Conservation (phyloP, 2,113 vertebrate species). For the Mus pahari region DNA sequence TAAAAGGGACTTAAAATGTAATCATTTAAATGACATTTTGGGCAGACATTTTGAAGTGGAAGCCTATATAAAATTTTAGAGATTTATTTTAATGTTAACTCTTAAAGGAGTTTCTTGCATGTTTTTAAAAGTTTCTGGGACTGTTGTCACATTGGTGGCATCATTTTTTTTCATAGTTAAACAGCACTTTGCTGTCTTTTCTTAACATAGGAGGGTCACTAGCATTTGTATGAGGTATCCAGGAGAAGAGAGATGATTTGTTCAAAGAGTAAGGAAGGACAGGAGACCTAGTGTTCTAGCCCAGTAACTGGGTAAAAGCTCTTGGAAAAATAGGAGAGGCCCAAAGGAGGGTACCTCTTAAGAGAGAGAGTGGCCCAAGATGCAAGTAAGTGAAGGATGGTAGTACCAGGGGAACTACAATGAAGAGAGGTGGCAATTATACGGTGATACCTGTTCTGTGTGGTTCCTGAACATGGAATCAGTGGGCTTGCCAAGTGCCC, state of each 20-base stretch:
- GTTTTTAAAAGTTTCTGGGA: conserved; percentile 21
- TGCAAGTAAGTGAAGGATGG: neutral
- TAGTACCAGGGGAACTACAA: neutral
- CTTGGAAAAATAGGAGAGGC: neutral
- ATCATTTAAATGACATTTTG: neutral
- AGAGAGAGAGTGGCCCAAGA: neutral
- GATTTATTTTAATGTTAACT: neutral
- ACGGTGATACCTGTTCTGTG: neutral
- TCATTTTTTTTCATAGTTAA: neutral
- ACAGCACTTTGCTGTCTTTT: neutral
- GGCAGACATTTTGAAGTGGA: conserved; percentile 34
- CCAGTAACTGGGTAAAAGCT: neutral
- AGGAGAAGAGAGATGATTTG: neutral
- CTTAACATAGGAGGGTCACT: neutral
- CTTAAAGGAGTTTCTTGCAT: neutral
- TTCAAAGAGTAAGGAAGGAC: neutral
- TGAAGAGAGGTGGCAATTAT: neutral
- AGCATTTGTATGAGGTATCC: neutral
- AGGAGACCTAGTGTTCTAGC: neutral
- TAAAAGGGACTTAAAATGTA: neutral
- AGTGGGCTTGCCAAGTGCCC: neutral
- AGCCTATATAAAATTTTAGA: neutral
- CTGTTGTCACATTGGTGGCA: neutral
- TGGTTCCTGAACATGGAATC: neutral
- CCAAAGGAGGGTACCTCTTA: neutral